These are phyloP conservation scores for Oreocharis arfaki DNA, from an alignment of 2,113 vertebrate genomes.

Conservation along the genomic window DNA sequence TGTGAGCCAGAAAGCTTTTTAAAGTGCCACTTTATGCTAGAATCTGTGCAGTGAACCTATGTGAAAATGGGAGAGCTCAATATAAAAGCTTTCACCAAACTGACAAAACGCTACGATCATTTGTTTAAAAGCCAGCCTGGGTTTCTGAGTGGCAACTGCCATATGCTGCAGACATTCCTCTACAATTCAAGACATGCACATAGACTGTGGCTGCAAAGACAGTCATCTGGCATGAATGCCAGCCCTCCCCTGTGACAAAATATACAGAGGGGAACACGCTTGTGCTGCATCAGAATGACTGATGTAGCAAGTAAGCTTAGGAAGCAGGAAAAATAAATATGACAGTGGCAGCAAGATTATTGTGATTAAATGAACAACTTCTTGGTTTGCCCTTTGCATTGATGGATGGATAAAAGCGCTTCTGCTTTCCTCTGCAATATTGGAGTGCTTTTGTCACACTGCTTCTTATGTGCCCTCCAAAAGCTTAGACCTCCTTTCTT, in stretches of 20 bases:
- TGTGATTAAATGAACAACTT: background rate
- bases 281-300: background rate
- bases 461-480: background rate
- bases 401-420: background rate
- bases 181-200: background rate
- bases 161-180: background rate
- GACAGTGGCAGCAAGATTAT: background rate
- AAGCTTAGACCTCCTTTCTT: background rate
- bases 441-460: background rate
- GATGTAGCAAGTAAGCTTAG: background rate
- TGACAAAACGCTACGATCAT: background rate
- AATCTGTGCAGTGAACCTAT: background rate
- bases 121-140: conserved; percentile 9
- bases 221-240: background rate
- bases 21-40: background rate
- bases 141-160: background rate
- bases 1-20: background rate
- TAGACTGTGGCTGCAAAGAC: background rate
- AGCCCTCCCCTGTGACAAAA: background rate
- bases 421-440: background rate
- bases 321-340: background rate
- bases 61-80: background rate
- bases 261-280: fast-evolving
- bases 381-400: background rate
- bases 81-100: background rate